These are phyloP conservation scores for Zygothrica quintamaculata DNA, from an alignment of 2,888 invertebrate species.

Conservation along the genomic window DNA sequence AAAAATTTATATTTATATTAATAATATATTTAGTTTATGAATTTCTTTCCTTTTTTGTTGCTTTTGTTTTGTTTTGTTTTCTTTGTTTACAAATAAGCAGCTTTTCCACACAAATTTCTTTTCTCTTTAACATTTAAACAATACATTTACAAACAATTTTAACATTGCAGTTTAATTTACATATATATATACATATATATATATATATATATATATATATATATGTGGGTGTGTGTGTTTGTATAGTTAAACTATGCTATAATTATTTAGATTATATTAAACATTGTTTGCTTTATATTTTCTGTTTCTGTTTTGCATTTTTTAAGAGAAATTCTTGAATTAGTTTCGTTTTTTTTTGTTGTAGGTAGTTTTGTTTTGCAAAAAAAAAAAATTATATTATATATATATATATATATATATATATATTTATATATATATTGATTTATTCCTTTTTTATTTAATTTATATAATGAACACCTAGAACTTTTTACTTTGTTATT, in stretches of 20 bases:
- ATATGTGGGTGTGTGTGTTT: slow-evolving; percentile 14
- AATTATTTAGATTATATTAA: slow-evolving; percentile 52
- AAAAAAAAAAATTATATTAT: slow-evolving; percentile 43
- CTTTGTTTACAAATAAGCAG: slow-evolving; percentile 31
- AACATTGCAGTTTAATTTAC: slow-evolving; percentile 61
- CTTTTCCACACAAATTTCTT: slow-evolving; percentile 40
- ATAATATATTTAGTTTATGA: slow-evolving; percentile 25
- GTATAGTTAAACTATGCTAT: slow-evolving; percentile 32
- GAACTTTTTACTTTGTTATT: slow-evolving; percentile 46
- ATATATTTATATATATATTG: slow-evolving; percentile 3
- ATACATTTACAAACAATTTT: slow-evolving; percentile 69
- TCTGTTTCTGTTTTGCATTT: slow-evolving; percentile 25
- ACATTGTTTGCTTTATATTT: slow-evolving; percentile 42
- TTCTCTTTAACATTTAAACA: slow-evolving; percentile 60
- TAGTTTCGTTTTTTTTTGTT: slow-evolving; percentile 30
- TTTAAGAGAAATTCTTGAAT: slow-evolving; percentile 61
- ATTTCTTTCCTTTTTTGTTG: slow-evolving; percentile 41
- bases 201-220: slow-evolving; percentile 31
- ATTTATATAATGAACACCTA: slow-evolving; percentile 62
- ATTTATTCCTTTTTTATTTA: slow-evolving; percentile 2
- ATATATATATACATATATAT: slow-evolving; percentile 46
- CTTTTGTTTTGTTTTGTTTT: slow-evolving; percentile 31
- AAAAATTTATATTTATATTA: slow-evolving; percentile 24
- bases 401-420: slow-evolving; percentile 38
- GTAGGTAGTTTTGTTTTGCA: slow-evolving; percentile 72